Evolutionary conservation across 2,888 invertebrate genomes (phyloP), one percentile per base, ranked within the genome.

Genomic region (Ligdia adustata): DNA sequence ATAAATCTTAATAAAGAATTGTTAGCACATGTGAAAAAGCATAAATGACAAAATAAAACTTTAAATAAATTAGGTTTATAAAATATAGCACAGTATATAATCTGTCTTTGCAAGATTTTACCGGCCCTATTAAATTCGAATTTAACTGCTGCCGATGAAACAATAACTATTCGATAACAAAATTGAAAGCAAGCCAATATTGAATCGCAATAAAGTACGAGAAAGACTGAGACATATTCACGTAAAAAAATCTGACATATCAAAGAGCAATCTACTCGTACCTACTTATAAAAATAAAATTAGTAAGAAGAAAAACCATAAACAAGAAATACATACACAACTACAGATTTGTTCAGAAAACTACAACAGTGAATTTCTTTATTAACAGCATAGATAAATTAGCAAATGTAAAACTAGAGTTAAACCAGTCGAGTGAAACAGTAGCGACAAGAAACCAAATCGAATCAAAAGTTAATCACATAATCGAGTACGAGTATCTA

Each of bases 381-480:
- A 5, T 9, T 26, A 15, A n/a, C 9, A 15, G 2, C 4, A 18
- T 2, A 11, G 3, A n/a, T 37, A 16, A 27, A 14, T 35, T 18
- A 4, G 37, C 15, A 2, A 11, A n/a, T 26, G 24, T 13, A 24
- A 11, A 26, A 37, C 15, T 16, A 27, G 37, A 27, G 3, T 9
- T 27, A 38, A n/a, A 14, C 22, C 22, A 38, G 27, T 20, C 11
- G 14, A 18, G 46, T 40, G 34, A 18, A 29, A 29, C 40, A 24
- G 40, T 40, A 40, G 34, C 46, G 28, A 29, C 29, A 35, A 34
- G 35, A 47, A 46, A 41, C 28, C 18, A 35, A 47, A 47, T 41
- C 47, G 41, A 47, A 41, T 47, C 41, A 47, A 47, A 47, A 41
- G 40, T 37, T 31, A 41, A 47, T 41, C 41, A 31, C 35, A 48